Base-by-base conservation (phyloP, 1,140 invertebrate genomes). In the Cyclargus thomasi region DNA sequence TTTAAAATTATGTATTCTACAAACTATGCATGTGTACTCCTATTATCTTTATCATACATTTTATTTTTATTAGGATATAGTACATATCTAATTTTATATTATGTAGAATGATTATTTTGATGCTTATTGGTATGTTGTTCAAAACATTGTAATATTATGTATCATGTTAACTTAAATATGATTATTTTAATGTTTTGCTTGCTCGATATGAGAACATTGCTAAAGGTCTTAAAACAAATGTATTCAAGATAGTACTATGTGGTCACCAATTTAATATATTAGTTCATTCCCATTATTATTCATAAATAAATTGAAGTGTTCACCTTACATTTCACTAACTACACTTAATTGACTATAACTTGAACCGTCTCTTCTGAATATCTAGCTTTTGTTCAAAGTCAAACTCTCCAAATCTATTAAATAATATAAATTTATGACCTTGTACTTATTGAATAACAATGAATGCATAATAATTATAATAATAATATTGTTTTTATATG, bases 361-460 rank as follows among this genome's bases (percentile, higher is more conserved):
- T 18, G 53, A 59, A 21, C 55, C 55, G 18, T 59, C 18, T 64
- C 20, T 18, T 18, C 35, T 64, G 63, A 20, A 64, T 64, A 64
- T 63, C 63, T 64, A 18, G 10, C 11, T 59, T 59, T 21, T 10
- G 11, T 59, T 21, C 55, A 59, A 21, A 59, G 55, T n/a, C n/a
- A n/a, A n/a, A n/a, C 18, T 22, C 22, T 65, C 11, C 18, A 59
- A 20, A 20, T 59, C 2, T 59, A n/a, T 55, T 23, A 57, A 36
- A 59, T 57, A 21, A 57, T 23, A 8, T n/a, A n/a, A n/a, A 39
- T 64, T 57, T 73, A 64, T 71, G 70, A 79, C 74, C 74, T 72
- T 86, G 85, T 88, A 88, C 83, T 88, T 86, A 88, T 88, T 76
- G 72, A 81, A 81, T 29, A 29, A 73, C 80, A 83, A 85, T 84